A percentile compares a stretch with the other conserved stretches of the same genome.
Evolutionary conservation across 2,113 vertebrate genomes (phyloP).

Genomic region (Charina bottae): DNA sequence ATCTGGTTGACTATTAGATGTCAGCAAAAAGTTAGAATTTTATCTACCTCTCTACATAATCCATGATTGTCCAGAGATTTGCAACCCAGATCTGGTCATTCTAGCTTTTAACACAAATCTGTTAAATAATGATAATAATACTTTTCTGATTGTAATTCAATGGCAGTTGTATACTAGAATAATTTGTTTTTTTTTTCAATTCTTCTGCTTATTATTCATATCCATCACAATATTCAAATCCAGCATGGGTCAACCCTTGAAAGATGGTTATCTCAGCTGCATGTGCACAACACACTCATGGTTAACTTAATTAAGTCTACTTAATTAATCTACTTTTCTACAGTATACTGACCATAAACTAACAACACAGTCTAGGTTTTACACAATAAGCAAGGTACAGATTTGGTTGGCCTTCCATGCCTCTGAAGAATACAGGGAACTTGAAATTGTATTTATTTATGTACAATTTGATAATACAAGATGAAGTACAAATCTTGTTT

Average conservation of each 20-base stretch:
- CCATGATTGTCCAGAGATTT: neutral
- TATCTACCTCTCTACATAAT: neutral
- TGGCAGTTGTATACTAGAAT: neutral
- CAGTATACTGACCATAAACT: neutral
- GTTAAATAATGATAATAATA: neutral
- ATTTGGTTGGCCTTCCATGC: neutral
- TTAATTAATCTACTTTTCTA: neutral
- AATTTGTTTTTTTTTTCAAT: neutral
- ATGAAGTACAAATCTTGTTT: neutral
- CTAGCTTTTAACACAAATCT: too few relatives aligned
- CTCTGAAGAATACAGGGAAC: neutral
- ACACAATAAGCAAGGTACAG: neutral
- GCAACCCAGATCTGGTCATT: too few relatives aligned
- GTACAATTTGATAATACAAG: neutral
- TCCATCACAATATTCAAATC: neutral
- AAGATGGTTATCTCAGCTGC: neutral
- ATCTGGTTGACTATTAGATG: neutral
- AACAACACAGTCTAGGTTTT: neutral
- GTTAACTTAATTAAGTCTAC: neutral
- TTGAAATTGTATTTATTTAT: neutral
- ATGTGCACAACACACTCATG: neutral
- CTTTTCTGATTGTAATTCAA: too few relatives aligned
- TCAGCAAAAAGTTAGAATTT: neutral
- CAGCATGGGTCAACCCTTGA: neutral
- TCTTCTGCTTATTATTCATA: neutral